A percentile compares a stretch with the other conserved stretches of the same genome.
Evolutionary conservation across 2,113 vertebrate species (phyloP).

Genomic region (Tangachromis dhanisi): DNA sequence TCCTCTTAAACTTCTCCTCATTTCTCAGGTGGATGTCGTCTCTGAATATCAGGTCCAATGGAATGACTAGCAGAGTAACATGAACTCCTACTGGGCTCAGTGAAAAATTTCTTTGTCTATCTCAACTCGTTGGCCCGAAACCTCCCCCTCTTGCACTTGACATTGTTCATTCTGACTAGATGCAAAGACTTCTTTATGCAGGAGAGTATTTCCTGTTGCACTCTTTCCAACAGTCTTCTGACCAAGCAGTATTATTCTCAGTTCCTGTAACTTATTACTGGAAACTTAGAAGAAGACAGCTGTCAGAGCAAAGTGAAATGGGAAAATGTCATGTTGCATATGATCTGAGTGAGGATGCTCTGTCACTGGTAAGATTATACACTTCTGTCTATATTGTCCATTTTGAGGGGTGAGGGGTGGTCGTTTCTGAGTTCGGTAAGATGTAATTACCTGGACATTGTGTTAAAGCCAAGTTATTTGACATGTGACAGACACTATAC

Average conservation of each 20-base stretch:
- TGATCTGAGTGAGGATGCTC: too few species aligned
- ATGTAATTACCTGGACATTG: not conserved
- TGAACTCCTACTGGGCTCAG: not conserved
- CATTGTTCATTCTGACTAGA: not conserved
- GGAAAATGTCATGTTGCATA: too few species aligned
- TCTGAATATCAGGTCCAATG: constrained; percentile 12
- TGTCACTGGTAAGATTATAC: too few species aligned
- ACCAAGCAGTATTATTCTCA: too few species aligned
- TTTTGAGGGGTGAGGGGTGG: too few species aligned
- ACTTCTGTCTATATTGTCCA: too few species aligned
- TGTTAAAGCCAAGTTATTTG: not conserved
- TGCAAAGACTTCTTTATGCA: not conserved
- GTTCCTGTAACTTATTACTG: fast-evolving
- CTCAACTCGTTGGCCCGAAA: not conserved
- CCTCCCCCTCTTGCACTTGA: not conserved
- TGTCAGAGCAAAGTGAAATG: too few species aligned
- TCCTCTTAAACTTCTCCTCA: not conserved
- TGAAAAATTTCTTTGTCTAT: constrained; percentile 14
- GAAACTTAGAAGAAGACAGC: too few species aligned
- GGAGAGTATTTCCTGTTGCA: constrained; percentile 17
- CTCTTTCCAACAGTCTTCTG: too few species aligned
- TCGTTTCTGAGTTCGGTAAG: not conserved
- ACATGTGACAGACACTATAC: not conserved
- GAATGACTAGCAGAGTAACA: constrained; percentile 23
- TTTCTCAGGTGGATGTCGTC: not conserved